A percentile compares a stretch with the other conserved stretches of the same genome.
Conservation (phyloP, 2,888 invertebrate species). For the Dryobotodes eremita region DNA sequence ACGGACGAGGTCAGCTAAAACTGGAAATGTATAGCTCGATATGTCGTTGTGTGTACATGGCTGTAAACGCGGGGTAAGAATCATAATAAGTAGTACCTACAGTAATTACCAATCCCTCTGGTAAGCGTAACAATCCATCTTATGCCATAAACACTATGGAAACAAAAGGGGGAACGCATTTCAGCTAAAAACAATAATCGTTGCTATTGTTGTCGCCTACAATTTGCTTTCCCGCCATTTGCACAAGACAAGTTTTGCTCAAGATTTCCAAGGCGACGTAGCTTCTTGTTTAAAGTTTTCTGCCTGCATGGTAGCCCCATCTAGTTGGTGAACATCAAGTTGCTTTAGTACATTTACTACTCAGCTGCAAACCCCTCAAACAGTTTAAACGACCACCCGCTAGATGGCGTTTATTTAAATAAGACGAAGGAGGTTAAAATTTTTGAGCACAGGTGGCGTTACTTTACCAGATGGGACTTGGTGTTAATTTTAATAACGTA, state of each 20-base stretch:
- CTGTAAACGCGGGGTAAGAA: not conserved
- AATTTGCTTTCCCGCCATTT: slow-evolving; percentile 50
- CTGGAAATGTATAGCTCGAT: no score
- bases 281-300: not conserved
- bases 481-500: not conserved
- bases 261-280: slow-evolving; percentile 3
- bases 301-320: slow-evolving; percentile 22
- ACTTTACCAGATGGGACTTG: no score
- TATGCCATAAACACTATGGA: not conserved
- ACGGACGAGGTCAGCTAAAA: no score
- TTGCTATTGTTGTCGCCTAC: slow-evolving; percentile 35
- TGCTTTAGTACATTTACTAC: not conserved
- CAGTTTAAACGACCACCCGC: slow-evolving; percentile 25
- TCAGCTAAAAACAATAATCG: slow-evolving; percentile 9
- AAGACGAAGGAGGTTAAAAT: not conserved
- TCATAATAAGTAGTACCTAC: not conserved
- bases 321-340: slow-evolving; percentile 20
- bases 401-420: slow-evolving; percentile 48
- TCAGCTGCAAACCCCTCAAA: not conserved
- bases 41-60: no score
- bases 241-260: slow-evolving; percentile 34
- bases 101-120: not conserved
- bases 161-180: slow-evolving; percentile 14
- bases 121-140: not conserved
- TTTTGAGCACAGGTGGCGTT: slow-evolving; percentile 32